Percentiles rank a stretch among this genome's conserved stretches.
Conservation (phyloP, 2,113 vertebrate species). For the Macquaria ambigua region DNA sequence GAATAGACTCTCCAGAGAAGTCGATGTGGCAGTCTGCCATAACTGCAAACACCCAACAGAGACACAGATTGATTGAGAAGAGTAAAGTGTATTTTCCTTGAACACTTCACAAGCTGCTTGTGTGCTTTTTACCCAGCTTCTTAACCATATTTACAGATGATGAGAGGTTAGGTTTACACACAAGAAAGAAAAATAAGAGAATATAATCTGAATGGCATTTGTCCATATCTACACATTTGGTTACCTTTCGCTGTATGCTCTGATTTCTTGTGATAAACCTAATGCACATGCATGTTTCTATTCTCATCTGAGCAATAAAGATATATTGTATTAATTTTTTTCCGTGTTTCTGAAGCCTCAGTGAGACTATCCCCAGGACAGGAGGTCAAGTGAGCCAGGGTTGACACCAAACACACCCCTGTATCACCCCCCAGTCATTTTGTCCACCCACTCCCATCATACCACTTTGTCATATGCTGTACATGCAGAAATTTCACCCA, state of each 20-base stretch:
- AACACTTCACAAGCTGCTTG: constrained; percentile 13
- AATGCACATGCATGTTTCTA: not conserved
- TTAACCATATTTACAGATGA: not conserved
- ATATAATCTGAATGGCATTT: not conserved
- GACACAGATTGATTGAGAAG: constrained; percentile 28
- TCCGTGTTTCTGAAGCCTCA: not conserved
- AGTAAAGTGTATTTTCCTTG: constrained; percentile 34
- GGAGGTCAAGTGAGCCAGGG: constrained; percentile 13
- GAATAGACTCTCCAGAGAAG: constrained; percentile 17
- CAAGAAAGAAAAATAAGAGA: not conserved
- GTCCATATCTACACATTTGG: not conserved
- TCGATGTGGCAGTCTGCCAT: constrained; percentile 38
- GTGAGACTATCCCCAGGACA: constrained; percentile 1
- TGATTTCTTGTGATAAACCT: constrained; percentile 14
- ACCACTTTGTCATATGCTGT: constrained; percentile 1
- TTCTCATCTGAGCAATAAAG: constrained; percentile 11
- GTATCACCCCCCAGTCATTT: not conserved
- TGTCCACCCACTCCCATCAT: constrained; percentile 20
- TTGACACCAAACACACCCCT: constrained; percentile 46
- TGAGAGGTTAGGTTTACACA: not conserved
- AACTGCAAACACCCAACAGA: constrained; percentile 41
- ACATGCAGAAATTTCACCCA: not conserved
- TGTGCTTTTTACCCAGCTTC: not conserved
- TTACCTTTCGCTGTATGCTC: not conserved
- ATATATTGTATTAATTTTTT: constrained; percentile 24